A percentile compares a stretch with the other conserved stretches of the same genome.
Conservation (phyloP, 2,113 vertebrate species). For the Python bivittatus region DNA sequence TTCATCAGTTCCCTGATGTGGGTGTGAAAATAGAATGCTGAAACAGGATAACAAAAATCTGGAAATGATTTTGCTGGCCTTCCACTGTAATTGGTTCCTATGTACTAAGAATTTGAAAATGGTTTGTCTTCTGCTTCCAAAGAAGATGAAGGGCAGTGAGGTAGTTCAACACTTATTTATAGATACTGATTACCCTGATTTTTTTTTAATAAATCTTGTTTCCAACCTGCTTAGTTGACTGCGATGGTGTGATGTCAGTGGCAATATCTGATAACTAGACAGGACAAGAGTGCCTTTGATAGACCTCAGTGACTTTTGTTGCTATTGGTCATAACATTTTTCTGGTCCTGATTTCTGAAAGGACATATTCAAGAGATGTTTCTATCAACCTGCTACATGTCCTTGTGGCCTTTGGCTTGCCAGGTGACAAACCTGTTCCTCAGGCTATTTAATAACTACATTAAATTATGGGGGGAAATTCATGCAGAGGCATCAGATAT, state of each 20-base stretch:
- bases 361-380: neutral
- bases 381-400: neutral
- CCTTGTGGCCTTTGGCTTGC: neutral
- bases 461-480: neutral
- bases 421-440: neutral
- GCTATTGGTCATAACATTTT: neutral
- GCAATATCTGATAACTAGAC: neutral
- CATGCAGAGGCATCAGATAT: neutral
- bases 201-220: neutral
- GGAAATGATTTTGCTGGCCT: neutral
- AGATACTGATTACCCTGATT: neutral
- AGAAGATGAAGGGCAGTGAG: neutral
- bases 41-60: constrained; percentile 7
- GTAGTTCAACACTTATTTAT: neutral
- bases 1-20: constrained; percentile 4
- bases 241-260: neutral
- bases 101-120: neutral
- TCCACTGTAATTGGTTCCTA: neutral
- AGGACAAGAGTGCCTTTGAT: neutral
- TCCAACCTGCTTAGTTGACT: neutral
- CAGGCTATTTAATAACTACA: neutral
- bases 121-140: neutral
- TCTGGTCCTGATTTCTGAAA: neutral
- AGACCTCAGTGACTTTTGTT: neutral
- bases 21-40: constrained; percentile 5